Conservation (phyloP, 30 jellyfish, hydroid and myxozoan species). For the Catostylus mosaicus region DNA sequence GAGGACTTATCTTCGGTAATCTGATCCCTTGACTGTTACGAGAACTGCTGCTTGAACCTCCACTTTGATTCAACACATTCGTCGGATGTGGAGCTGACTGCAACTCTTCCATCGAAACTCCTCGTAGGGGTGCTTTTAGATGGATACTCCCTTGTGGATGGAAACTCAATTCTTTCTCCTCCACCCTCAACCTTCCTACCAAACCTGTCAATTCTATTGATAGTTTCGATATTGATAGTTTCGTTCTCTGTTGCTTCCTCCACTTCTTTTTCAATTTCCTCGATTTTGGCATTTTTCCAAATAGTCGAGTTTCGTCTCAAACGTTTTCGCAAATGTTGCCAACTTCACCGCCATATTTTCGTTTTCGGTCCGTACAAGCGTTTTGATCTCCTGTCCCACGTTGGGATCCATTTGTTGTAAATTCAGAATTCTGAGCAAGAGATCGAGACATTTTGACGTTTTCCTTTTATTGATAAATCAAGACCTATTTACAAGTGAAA, state of each 20-base stretch:
- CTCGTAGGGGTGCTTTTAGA: slow-evolving; percentile 43
- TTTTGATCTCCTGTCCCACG: not conserved
- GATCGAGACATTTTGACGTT: no score
- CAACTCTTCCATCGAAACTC: slow-evolving; percentile 5
- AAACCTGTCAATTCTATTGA: no score
- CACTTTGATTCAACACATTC: slow-evolving; percentile 14
- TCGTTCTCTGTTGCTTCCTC: slow-evolving; percentile 24
- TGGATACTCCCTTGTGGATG: no score
- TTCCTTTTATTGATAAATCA: no score
- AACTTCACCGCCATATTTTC: not conserved
- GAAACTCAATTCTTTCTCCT: slow-evolving; percentile 11
- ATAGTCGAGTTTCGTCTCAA: not conserved
- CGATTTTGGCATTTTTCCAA: slow-evolving; percentile 18
- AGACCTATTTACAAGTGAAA: no score
- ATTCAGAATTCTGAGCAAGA: no score
- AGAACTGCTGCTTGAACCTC: slow-evolving; percentile 35
- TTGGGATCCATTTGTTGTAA: no score
- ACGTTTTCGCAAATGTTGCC: slow-evolving; percentile 17
- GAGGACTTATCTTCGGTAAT: slow-evolving; percentile 17
- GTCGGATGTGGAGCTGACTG: slow-evolving; percentile 24
- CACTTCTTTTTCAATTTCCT: slow-evolving; percentile 16
- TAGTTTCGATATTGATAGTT: slow-evolving; percentile 5
- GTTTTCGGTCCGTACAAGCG: no score
- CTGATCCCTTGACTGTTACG: slow-evolving; percentile 6
- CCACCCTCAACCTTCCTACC: not conserved